Conservation (phyloP, 2,797 vertebrate genomes). For the Enteromius argenteus region DNA sequence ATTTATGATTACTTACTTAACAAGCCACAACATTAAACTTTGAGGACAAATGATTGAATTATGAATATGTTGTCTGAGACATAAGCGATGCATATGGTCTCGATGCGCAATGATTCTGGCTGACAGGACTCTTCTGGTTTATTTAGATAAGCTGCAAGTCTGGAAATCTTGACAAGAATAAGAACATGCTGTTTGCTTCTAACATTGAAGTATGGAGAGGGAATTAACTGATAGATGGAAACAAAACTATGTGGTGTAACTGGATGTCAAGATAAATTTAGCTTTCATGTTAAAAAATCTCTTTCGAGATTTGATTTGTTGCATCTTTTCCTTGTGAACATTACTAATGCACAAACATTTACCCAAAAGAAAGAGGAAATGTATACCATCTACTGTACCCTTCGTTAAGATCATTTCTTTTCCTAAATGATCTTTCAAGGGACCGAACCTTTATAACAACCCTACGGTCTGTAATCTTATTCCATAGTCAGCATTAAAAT, state of each 20-base stretch:
- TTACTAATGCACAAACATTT: not conserved
- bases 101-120: conserved; percentile 54
- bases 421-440: conserved; percentile 2
- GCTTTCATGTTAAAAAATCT: not conserved
- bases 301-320: conserved; percentile 12
- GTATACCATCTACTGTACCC: not conserved
- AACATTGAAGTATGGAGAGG: conserved; percentile 13
- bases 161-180: conserved; percentile 22
- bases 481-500: conserved; percentile 54
- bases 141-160: conserved; percentile 38
- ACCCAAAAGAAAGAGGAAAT: not conserved
- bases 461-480: conserved; percentile 22
- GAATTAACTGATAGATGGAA: conserved; percentile 9
- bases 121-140: conserved; percentile 58
- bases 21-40: conserved; percentile 64
- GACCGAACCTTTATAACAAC: conserved; percentile 19
- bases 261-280: conserved; percentile 24
- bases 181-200: not conserved
- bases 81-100: conserved; percentile 53
- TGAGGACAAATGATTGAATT: conserved; percentile 63
- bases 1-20: conserved; percentile 64
- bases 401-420: conserved; percentile 21
- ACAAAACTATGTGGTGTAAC: conserved; percentile 13
- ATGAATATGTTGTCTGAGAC: conserved; percentile 62
- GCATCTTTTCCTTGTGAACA: not conserved